Evolutionary conservation across 2,797 vertebrate species (phyloP), one percentile per base, ranked within the genome.

Genomic region (Champsocephalus gunnari): DNA sequence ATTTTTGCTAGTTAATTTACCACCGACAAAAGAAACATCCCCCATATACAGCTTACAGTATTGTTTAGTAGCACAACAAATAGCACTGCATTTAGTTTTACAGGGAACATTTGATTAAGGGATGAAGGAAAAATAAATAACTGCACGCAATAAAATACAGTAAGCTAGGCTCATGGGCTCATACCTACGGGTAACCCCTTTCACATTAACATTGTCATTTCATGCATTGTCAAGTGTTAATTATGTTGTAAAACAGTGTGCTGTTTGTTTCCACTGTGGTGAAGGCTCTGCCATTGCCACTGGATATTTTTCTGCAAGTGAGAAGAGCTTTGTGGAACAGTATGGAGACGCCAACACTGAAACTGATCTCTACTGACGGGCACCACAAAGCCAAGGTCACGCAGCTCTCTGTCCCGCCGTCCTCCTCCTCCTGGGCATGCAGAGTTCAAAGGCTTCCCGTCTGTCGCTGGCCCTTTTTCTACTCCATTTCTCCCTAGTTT

Each of bases 301-400:
- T n/a, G 73, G 38, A 21, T 43, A 19, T 56, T 64, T 67, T 64
- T 77, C 24, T 50, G n/a, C 28, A 60, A 0, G 34, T 69, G 69
- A 77, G 67, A 74, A 55, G 38, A 45, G n/a, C 66, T 83, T 75
- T 73, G 44, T 44, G 68, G 49, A 57, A 51, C 67, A 72, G 51
- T 48, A 28, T 28, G 28, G 28, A 50, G 43, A 69, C 55, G 66
- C 49, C 53, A 8, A 24, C 70, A 38, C 61, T 74, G 79, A 88
- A 71, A 60, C 51, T 81, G 83, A 90, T 88, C 45, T 75, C 79
- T 78, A 76, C 79, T 81, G 88, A 87, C 65, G 71, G 81, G 64
- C 77, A 77, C 74, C 84, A 73, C 77, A 61, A 85, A 77, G 84
- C 79, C 78, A 76, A 84, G 92, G 88, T 92, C 84, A 62, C 9